A percentile compares a stretch with the other conserved stretches of the same genome.
phyloP scores from a whole-genome alignment of 1,140 invertebrate species.

The Harpegnathos saltator region DNA sequence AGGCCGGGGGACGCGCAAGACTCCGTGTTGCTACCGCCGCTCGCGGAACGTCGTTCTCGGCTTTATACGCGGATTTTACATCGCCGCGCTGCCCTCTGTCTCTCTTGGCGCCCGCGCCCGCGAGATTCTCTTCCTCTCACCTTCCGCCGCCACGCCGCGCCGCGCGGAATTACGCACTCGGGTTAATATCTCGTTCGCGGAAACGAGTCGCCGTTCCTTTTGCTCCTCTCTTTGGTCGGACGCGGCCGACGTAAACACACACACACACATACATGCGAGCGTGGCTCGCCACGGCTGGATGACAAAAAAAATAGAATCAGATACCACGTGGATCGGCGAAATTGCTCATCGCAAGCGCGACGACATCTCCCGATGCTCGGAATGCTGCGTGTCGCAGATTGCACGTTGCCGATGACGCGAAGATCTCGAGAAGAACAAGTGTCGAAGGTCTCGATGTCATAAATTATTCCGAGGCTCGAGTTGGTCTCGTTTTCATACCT shows the following conservation, averaged over 20 bases:
- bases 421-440: neutral
- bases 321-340: conserved; percentile 10
- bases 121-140: neutral
- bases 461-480: conserved; percentile 1
- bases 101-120: no score
- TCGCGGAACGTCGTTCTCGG: conserved; percentile 28
- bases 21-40: neutral
- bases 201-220: conserved; percentile 6
- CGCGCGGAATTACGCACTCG: conserved; percentile 18
- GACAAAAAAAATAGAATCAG: conserved; percentile 37
- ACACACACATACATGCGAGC: neutral
- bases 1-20: neutral
- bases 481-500: neutral
- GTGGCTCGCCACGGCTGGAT: neutral
- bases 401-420: neutral
- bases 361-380: neutral
- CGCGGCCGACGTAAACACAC: neutral
- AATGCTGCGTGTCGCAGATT: neutral
- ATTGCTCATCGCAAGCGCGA: conserved; percentile 7
- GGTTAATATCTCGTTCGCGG: conserved; percentile 40
- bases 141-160: no score
- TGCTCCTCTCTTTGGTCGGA: conserved; percentile 5
- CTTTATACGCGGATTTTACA: conserved; percentile 43
- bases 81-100: neutral
- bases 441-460: neutral